Conservation (phyloP, 2,888 invertebrate species). For the Drosophila subsilvestris region DNA sequence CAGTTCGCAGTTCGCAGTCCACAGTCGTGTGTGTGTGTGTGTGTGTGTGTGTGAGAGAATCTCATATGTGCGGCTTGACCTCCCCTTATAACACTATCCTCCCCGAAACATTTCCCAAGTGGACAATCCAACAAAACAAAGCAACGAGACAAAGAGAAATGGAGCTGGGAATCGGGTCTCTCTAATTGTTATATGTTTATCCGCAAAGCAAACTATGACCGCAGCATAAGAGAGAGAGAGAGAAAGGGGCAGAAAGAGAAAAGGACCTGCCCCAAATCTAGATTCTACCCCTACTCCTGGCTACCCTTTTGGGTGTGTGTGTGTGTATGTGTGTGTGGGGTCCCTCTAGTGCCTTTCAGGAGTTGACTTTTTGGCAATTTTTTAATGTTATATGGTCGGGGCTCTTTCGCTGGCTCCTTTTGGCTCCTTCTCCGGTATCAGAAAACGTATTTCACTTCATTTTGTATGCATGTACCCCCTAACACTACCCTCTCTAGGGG, state of each 20-base stretch:
- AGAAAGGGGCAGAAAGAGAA: neutral
- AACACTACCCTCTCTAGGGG: neutral
- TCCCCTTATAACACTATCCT: conserved; percentile 3
- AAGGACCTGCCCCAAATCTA: conserved; percentile 45
- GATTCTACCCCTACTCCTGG: neutral
- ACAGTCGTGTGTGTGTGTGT: neutral
- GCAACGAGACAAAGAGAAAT: conserved; percentile 22
- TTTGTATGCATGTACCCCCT: conserved; percentile 58
- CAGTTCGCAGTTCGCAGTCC: neutral
- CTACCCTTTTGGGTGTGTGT: neutral
- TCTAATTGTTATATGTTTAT: conserved; percentile 77
- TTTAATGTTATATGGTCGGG: conserved; percentile 59
- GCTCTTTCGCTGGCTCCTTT: conserved; percentile 8
- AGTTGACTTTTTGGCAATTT: conserved; percentile 68
- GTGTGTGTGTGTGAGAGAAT: neutral
- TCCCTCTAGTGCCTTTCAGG: conserved; percentile 16
- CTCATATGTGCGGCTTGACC: conserved; percentile 2
- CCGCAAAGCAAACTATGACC: conserved; percentile 58
- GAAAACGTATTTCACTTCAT: conserved; percentile 76
- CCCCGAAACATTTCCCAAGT: conserved; percentile 21
- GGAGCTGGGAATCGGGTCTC: conserved; percentile 16
- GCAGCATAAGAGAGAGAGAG: conserved; percentile 3
- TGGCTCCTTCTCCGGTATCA: conserved; percentile 24
- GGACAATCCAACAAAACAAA: conserved; percentile 34
- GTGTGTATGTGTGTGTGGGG: neutral